Evolutionary conservation across 2,113 vertebrate species (phyloP).

Genomic region (Chelonoidis abingdonii): DNA sequence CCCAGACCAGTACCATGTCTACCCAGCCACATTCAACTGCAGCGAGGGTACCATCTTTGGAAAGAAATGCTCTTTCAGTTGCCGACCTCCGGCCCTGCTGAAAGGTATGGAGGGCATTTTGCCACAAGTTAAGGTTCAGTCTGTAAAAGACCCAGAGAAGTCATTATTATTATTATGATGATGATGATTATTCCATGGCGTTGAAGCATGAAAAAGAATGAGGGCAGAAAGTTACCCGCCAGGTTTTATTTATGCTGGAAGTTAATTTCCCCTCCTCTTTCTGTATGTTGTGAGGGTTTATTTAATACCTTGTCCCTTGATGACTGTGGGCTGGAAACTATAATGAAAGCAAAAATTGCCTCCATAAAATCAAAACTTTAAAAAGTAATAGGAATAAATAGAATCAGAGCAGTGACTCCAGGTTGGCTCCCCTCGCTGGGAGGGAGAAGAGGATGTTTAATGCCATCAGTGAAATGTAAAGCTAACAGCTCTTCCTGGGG

Average conservation of each 20-base stretch:
- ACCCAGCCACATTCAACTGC: constrained; percentile 92
- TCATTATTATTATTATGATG: background rate
- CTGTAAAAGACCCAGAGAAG: background rate
- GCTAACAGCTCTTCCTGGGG: background rate
- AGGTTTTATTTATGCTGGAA: constrained; percentile 65
- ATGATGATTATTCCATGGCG: background rate
- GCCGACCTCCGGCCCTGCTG: constrained; percentile 91
- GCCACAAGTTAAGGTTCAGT: background rate
- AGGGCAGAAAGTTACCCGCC: background rate
- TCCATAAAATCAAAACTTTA: constrained; percentile 53
- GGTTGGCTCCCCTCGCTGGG: background rate
- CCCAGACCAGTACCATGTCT: constrained; percentile 94
- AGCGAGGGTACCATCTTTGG: constrained; percentile 93
- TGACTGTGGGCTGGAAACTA: background rate
- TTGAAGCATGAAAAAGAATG: constrained; percentile 65
- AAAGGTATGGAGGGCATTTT: constrained; percentile 81
- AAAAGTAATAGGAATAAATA: constrained; percentile 52
- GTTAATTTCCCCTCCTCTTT: constrained; percentile 50
- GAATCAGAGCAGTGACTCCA: background rate
- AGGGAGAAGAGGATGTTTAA: background rate
- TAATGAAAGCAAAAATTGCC: constrained; percentile 37
- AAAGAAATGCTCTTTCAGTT: constrained; percentile 92
- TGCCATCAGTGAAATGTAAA: background rate
- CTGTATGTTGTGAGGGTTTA: background rate
- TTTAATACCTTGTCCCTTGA: constrained; percentile 46